Evolutionary conservation across 2,797 vertebrate species (phyloP), one percentile per base, ranked within the genome.

Genomic region (Gila robusta): DNA sequence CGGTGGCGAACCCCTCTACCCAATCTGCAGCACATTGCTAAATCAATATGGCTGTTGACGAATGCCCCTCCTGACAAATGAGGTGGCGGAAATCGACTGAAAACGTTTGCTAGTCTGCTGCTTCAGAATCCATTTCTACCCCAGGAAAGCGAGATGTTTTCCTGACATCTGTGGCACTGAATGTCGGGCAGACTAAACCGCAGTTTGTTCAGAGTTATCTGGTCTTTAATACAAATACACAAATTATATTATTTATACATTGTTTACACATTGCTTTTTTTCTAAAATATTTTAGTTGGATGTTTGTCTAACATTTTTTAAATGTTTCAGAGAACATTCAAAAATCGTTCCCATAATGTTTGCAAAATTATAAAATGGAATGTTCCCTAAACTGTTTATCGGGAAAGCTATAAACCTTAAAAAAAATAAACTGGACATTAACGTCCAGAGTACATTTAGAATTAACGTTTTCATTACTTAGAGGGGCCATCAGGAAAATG

Each of bases 41-140:
- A 95, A 96, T 96, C 95, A 92, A 95, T 96, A 94, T 19, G 82
- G 69, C 87, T 74, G 67, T 91, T 93, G 95, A 95, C 90, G 81
- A 95, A 95, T 94, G 93, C 82, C 91, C 86, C 41, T 66, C 79
- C 74, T 92, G 95, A 94, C 91, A 90, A 93, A 94, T 91, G 88
- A 91, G 89, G 88, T 88, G 91, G 92, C 90, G 79, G 94, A 94
- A 95, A 94, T 94, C 92, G 93, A 91, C 93, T 94, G 87, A 91
- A 93, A 94, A 91, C 93, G 93, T 94, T 94, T 93, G 89, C 91
- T 87, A 86, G 87, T 80, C 88, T 93, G 89, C 91, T 89, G 81
- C 93, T 94, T 92, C 94, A 93, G 90, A 92, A 91, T 91, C 89
- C 89, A 94, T 94, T 94, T 94, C 89, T 93, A 92, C 87, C 86